Conservation (phyloP, 2,113 vertebrate species). For the Phylloscopus trochilus region DNA sequence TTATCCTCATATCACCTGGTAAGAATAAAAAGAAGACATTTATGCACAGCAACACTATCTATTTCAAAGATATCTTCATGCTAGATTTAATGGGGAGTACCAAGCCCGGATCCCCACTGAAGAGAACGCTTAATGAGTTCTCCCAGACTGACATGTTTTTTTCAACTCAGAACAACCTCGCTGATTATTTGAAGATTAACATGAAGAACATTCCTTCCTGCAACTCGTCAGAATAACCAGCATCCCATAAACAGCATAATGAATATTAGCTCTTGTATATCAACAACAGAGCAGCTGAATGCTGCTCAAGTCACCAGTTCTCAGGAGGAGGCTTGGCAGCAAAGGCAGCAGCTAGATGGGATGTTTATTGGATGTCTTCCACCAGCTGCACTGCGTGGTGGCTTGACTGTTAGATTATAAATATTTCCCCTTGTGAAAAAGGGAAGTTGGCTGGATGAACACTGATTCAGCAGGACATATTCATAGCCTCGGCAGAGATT, state of each 20-base stretch:
- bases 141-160: neutral
- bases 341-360: neutral
- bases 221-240: neutral
- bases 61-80: neutral
- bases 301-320: neutral
- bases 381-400: slow-evolving; percentile 47
- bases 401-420: slow-evolving; percentile 57
- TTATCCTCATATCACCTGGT: neutral
- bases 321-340: slow-evolving; percentile 27
- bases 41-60: neutral
- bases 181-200: neutral
- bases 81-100: neutral
- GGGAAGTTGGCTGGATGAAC: slow-evolving; percentile 62
- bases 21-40: neutral
- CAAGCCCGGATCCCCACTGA: neutral
- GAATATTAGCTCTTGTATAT: neutral
- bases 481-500: slow-evolving; percentile 47
- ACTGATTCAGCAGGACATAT: slow-evolving; percentile 67
- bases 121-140: neutral
- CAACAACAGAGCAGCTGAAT: neutral
- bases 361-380: slow-evolving; percentile 46
- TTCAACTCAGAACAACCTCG: neutral
- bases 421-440: slow-evolving; percentile 60
- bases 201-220: neutral
- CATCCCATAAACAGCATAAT: neutral